Conservation (phyloP, 2,888 invertebrate species). For the Agrypnus murinus region DNA sequence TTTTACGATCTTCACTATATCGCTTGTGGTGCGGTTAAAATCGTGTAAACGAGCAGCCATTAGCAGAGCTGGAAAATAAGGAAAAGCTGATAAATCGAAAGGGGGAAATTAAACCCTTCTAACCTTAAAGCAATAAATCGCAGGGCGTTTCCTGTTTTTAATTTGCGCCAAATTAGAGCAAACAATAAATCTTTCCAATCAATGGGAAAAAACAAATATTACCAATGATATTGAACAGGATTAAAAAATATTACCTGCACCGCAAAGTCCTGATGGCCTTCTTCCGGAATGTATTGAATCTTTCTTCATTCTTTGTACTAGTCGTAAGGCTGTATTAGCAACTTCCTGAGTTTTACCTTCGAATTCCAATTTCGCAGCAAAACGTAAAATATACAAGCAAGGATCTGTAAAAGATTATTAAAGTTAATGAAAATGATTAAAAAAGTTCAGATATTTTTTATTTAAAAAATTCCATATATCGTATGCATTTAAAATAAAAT, state of each 20-base stretch:
- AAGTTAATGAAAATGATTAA: too few relatives aligned
- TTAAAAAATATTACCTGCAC: conserved; percentile 82
- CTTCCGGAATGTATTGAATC: conserved; percentile 98
- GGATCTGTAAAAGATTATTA: conserved; percentile 82
- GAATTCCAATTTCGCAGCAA: conserved; percentile 94
- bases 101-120: conserved; percentile 8
- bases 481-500: background rate
- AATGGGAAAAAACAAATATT: background rate
- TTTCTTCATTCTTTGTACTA: conserved; percentile 98
- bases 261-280: conserved; percentile 97
- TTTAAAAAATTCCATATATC: background rate
- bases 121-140: background rate
- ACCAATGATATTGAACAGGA: background rate
- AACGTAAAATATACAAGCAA: conserved; percentile 95
- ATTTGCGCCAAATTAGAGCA: background rate
- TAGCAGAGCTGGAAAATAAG: conserved; percentile 82
- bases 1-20: conserved; percentile 95
- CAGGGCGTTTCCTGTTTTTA: background rate
- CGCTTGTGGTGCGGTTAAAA: conserved; percentile 88
- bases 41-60: conserved; percentile 96
- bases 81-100: conserved; percentile 4
- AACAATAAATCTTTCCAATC: background rate
- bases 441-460: too few relatives aligned
- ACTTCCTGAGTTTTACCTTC: conserved; percentile 96
- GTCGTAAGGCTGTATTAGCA: conserved; percentile 92